Base-by-base conservation (phyloP, 2,888 invertebrate species). In the Lasioglossum malachurum region DNA sequence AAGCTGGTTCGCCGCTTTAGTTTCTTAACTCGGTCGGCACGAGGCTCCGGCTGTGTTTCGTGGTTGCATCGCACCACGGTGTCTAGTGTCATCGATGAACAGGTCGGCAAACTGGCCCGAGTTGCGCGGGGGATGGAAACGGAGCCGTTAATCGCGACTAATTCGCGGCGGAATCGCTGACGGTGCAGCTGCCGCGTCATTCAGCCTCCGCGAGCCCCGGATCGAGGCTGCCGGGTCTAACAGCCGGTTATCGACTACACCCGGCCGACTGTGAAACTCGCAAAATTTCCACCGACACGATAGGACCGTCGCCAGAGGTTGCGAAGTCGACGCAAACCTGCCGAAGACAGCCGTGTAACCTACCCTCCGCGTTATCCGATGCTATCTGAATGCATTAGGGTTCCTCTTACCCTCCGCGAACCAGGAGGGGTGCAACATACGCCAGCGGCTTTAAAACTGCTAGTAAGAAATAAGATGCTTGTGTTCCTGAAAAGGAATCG, bases 291-390 rank as follows among this genome's bases (percentile, higher is more conserved):
- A 53, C 35, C 38, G 53, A 49, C 46, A 31, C 27, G 49, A 12
- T 31, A 69, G 49, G 53, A 79, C 86, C 46, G 19, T 35, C 14
- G 74, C 57, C 74, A 84, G 57, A 49, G 78, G 88, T 93, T 90
- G 83, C 83, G 83, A 86, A 87, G 89, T 78, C 72, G 53, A 19
- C 53, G 44, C 38, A n/a, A 77, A 77, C 82, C 82, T 77, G 82
- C 64, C 73, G 80, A 80, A 78, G 71, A 71, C 60, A 60, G 57
- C 75, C 82, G 80, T 89, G 92, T 94, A 93, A 93, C 90, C 92
- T 92, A 93, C 94, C 88, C 92, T 87, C 81, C 69, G 80, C 84
- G 91, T 92, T 87, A 89, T 84, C 87, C 88, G 85, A 79, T 35
- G 88, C 92, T 92, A 92, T 88, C 91, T 87, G 82, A 79, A 31